Evolutionary conservation across 2,888 invertebrate species (phyloP).

Genomic region (Parelbella ahira): DNA sequence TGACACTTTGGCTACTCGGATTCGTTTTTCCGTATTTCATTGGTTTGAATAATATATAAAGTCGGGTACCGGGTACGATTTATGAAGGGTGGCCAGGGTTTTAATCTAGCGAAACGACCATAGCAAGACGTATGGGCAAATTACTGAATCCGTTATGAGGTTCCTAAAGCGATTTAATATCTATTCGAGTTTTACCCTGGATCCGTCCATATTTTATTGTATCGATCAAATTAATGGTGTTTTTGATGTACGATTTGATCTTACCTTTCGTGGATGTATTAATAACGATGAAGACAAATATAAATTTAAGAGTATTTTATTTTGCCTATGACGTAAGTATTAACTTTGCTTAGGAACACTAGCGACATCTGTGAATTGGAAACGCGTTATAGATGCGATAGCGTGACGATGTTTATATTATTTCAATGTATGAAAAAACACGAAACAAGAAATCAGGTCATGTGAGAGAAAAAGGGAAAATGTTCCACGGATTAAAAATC

Average conservation of each 20-base stretch:
- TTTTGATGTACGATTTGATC: constrained; percentile 4
- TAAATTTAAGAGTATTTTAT: too few relatives aligned
- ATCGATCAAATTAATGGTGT: constrained; percentile 17
- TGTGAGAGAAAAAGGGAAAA: too few relatives aligned
- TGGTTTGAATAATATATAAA: constrained; percentile 68
- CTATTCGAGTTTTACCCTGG: constrained; percentile 53
- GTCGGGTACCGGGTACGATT: constrained; percentile 63
- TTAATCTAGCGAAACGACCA: constrained; percentile 75
- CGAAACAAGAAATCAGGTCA: too few relatives aligned
- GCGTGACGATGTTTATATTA: too few relatives aligned
- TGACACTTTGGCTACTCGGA: constrained; percentile 60
- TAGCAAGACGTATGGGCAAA: constrained; percentile 77
- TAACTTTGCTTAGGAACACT: too few relatives aligned
- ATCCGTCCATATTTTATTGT: constrained; percentile 32
- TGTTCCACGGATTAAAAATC: too few relatives aligned
- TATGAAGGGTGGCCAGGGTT: constrained; percentile 74
- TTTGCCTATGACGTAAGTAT: too few relatives aligned
- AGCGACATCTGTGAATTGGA: too few relatives aligned
- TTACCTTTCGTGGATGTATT: background rate
- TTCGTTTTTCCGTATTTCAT: constrained; percentile 64
- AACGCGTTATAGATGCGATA: too few relatives aligned
- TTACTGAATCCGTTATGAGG: constrained; percentile 74
- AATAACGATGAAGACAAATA: too few relatives aligned
- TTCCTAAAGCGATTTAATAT: constrained; percentile 64
- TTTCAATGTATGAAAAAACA: too few relatives aligned